Evolutionary conservation across 2,797 vertebrate species (phyloP).

Genomic region (Gymnoscopelus braueri): DNA sequence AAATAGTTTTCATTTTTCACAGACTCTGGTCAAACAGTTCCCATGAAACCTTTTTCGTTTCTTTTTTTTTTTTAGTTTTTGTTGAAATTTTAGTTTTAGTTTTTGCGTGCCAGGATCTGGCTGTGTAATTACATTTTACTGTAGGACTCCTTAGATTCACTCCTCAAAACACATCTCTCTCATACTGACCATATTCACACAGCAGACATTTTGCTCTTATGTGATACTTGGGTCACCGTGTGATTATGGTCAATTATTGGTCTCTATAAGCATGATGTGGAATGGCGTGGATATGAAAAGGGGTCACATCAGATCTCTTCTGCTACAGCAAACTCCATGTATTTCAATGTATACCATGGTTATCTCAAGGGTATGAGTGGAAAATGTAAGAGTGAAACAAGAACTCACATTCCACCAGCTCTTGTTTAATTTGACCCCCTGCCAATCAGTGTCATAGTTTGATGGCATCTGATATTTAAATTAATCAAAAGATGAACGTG

Average conservation of each 20-base stretch:
- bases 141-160: not conserved
- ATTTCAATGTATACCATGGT: too few species aligned
- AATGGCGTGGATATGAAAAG: not conserved
- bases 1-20: constrained; percentile 74
- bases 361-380: not conserved
- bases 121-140: constrained; percentile 8
- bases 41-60: constrained; percentile 10
- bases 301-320: not conserved
- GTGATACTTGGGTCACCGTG: too few species aligned
- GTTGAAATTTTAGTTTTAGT: not conserved
- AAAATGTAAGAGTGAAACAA: not conserved
- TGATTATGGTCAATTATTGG: too few species aligned
- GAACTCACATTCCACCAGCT: not conserved
- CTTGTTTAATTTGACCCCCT: constrained; percentile 4
- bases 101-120: constrained; percentile 36
- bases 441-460: constrained; percentile 34
- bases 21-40: constrained; percentile 60
- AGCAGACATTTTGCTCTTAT: not conserved
- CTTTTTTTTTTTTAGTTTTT: too few species aligned
- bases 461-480: constrained; percentile 32
- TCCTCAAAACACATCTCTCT: not conserved
- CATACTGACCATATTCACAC: not conserved
- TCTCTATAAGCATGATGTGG: not conserved
- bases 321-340: too few species aligned
- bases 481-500: not conserved